Evolutionary conservation across 2,888 invertebrate species (phyloP).

Genomic region (Yponomeuta plumbellus): DNA sequence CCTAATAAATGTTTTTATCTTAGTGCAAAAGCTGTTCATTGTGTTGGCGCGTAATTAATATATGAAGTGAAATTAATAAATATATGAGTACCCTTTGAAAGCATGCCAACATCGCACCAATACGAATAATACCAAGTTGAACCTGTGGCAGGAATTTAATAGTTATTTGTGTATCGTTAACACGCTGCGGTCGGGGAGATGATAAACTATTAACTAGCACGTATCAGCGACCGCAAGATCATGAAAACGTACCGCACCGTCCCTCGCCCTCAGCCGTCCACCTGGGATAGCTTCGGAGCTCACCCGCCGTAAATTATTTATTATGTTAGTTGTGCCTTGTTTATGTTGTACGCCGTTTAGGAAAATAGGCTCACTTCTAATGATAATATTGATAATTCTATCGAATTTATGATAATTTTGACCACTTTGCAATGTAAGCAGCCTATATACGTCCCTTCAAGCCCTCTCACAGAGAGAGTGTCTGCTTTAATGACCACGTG

Average conservation of each 20-base stretch:
- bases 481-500: no score
- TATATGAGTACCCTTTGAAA: no score
- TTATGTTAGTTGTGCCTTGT: constrained; percentile 62
- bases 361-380: constrained; percentile 45
- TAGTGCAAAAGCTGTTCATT: no score
- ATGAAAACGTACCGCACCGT: constrained; percentile 67
- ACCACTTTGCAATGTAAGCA: constrained; percentile 31
- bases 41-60: no score
- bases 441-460: no score
- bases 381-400: constrained; percentile 47
- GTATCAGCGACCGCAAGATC: constrained; percentile 70
- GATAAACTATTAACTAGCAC: constrained; percentile 71
- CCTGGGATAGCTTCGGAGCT: constrained; percentile 62
- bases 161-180: constrained; percentile 5
- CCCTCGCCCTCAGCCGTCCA: constrained; percentile 28
- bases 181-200: constrained; percentile 33
- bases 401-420: constrained; percentile 33
- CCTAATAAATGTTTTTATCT: no score
- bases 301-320: constrained; percentile 70
- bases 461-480: no score
- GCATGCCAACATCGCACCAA: no score
- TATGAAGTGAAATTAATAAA: no score
- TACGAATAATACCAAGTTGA: not conserved
- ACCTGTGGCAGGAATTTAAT: not conserved
- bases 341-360: constrained; percentile 58